Evolutionary conservation across 2,113 vertebrate genomes (phyloP), one percentile per base, ranked within the genome.

Genomic region (Sylvilagus bachmani): DNA sequence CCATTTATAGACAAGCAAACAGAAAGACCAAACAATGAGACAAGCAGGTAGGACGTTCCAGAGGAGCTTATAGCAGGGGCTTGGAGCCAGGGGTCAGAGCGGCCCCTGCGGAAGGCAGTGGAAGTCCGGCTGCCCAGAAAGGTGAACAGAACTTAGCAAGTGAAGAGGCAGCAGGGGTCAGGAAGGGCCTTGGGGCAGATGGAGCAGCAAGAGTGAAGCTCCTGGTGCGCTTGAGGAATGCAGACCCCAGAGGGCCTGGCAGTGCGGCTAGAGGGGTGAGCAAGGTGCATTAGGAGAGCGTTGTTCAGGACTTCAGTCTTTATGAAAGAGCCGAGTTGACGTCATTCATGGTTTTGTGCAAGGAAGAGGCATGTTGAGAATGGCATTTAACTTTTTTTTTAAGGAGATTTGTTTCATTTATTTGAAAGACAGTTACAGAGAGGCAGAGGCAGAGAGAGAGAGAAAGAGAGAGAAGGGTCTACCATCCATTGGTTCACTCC

Each of bases 341-440:
- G n/a, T 73, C n/a, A 62, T 84, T 74, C 38, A 83, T 74, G 70
- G 62, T 80, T 94, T 94, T 85, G 73, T 82, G 74, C 5, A 85
- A 69, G 38, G 51, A 49, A 93, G 49, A 89, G 33, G 29, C 27
- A 55, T 51, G 69, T 80, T 85, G 25, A 86, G 51, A 86, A 53
- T 66, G 70, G 10, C 29, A 71, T 71, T 82, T 86, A 74, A 74
- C 25, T 25, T 38, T 21, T 33, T 70, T 33, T 70, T 70, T 33
- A 19, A 6, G 9, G 5, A 70, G 19, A 21, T 70, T n/a, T 70
- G 10, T 33, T n/a, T 70, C 8, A 19, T 21, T 70, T 58, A 58
- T 58, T 58, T 58, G 55, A 58, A 58, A 58, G 55, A 19, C 55
- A 58, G 55, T 19, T 17, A 58, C 14, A 19, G 55, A 58, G 55